Evolutionary conservation across 2,113 vertebrate genomes (phyloP).

Genomic region (Vicugna pacos): DNA sequence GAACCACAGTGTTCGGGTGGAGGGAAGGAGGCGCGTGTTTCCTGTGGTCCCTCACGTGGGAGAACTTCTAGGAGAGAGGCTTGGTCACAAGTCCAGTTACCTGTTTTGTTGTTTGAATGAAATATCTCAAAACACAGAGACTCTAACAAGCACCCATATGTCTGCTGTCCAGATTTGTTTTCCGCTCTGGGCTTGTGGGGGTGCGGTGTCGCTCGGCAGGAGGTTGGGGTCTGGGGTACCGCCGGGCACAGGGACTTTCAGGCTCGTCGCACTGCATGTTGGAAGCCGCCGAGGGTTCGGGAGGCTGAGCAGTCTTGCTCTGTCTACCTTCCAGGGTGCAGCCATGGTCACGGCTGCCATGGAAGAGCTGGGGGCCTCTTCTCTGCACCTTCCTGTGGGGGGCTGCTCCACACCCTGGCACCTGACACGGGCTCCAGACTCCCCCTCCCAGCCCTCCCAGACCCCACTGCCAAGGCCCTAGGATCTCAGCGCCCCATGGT

Average conservation of each 20-base stretch:
- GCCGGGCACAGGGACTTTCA: not conserved
- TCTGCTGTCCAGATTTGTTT: not conserved
- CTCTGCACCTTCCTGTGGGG: not conserved
- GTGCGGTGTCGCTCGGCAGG: not conserved
- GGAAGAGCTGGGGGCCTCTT: not conserved
- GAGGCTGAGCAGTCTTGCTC: not conserved
- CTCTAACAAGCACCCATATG: not conserved
- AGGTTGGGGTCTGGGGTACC: not conserved
- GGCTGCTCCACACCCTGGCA: not conserved
- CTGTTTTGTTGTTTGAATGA: not conserved
- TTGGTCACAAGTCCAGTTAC: not conserved
- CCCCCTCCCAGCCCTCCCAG: not conserved
- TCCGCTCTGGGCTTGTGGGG: not conserved
- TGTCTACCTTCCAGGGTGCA: not conserved
- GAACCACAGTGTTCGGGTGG: not conserved
- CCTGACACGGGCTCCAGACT: no score
- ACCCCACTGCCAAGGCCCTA: not conserved
- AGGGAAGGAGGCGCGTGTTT: not conserved
- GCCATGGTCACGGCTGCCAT: not conserved
- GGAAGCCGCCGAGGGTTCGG: not conserved
- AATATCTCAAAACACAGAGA: not conserved
- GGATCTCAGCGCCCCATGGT: fast-evolving
- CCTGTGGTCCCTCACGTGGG: not conserved
- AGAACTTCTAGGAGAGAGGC: not conserved
- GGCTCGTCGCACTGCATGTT: not conserved